Evolutionary conservation across 2,113 vertebrate species (phyloP).

Genomic region (Albula goreensis): DNA sequence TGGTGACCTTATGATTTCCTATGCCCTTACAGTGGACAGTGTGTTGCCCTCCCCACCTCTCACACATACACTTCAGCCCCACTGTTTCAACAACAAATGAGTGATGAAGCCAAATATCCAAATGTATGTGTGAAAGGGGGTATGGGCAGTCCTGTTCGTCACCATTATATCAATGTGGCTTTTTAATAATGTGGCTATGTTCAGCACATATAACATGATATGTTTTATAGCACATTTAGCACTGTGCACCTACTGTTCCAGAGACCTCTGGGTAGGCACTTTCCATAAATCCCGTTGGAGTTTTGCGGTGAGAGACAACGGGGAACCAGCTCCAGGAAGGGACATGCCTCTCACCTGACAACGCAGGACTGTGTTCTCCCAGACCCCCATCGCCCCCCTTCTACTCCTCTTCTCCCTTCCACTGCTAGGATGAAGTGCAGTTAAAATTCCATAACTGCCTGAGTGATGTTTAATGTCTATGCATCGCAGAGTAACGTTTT

Average conservation of each 20-base stretch:
- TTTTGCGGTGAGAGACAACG: conserved; percentile 40
- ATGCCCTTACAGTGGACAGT: not conserved
- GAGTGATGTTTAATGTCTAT: conserved; percentile 27
- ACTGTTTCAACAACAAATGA: conserved; percentile 58
- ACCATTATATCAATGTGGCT: conserved; percentile 39
- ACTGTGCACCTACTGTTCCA: conserved; percentile 50
- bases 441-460: conserved; percentile 40
- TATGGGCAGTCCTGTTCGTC: conserved; percentile 46
- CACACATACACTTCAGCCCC: conserved; percentile 1
- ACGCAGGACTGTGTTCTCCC: conserved; percentile 38
- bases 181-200: conserved; percentile 41
- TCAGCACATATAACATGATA: conserved; percentile 53
- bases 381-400: not conserved
- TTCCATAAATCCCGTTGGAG: conserved; percentile 47
- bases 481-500: conserved; percentile 27
- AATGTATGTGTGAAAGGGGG: conserved; percentile 41
- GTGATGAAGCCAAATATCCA: conserved; percentile 51
- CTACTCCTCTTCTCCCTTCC: not conserved
- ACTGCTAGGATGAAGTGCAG: conserved; percentile 21
- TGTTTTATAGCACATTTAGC: conserved; percentile 40
- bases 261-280: not conserved
- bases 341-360: conserved; percentile 44
- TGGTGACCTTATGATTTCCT: not conserved
- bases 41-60: not conserved
- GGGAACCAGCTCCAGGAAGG: conserved; percentile 25